A percentile compares a stretch with the other conserved stretches of the same genome.
Evolutionary conservation across 2,888 invertebrate genomes (phyloP).

Genomic region (Leptopterna dolabrata): DNA sequence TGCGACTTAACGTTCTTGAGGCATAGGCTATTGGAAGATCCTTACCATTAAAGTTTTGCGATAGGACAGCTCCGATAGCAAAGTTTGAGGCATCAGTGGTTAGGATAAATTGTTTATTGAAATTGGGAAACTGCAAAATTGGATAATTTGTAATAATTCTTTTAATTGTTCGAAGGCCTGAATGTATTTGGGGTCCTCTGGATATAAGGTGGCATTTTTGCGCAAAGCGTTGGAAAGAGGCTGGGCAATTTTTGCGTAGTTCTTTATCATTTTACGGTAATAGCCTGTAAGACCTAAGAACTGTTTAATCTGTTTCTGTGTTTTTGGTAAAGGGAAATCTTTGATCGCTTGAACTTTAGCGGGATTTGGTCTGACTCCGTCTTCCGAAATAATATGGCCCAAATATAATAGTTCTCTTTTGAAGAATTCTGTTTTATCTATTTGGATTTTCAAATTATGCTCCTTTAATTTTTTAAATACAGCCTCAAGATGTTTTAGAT

Average conservation of each 20-base stretch:
- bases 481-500: constrained; percentile 15
- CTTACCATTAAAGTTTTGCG: too few relatives aligned
- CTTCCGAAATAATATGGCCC: neutral
- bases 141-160: neutral
- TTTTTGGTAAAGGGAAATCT: neutral
- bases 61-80: too few relatives aligned
- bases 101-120: neutral
- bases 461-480: constrained; percentile 18
- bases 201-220: neutral
- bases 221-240: neutral
- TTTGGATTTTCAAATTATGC: constrained; percentile 34
- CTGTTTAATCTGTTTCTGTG: neutral
- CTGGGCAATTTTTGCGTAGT: neutral
- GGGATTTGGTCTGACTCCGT: neutral
- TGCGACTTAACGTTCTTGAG: too few relatives aligned
- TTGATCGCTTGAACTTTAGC: neutral
- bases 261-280: neutral
- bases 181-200: neutral
- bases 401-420: constrained; percentile 43
- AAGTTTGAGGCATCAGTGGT: too few relatives aligned
- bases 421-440: constrained; percentile 55
- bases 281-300: neutral
- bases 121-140: neutral
- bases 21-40: too few relatives aligned
- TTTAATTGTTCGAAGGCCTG: neutral